Percentiles rank a stretch among this genome's conserved stretches.
phyloP scores from a whole-genome alignment of 2,888 invertebrate species.

The Mimachlamys varia region DNA sequence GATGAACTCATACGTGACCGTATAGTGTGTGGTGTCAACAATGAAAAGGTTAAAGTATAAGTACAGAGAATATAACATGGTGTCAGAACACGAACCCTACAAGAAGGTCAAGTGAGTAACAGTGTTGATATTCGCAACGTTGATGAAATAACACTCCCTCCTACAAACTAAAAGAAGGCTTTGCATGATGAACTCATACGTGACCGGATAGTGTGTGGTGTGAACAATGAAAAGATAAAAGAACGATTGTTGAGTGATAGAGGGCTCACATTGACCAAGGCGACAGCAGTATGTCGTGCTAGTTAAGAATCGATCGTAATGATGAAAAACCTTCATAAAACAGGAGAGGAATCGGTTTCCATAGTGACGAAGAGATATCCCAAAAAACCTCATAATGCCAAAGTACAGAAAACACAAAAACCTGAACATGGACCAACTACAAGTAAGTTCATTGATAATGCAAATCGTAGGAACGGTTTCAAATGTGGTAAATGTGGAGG shows the following conservation, averaged over 20 bases:
- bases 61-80: no score
- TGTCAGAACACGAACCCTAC: no score
- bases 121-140: no score
- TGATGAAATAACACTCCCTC: no score
- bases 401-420: constrained; percentile 34
- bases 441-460: background rate
- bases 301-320: constrained; percentile 12
- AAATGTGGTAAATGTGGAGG: constrained; percentile 39
- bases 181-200: no score
- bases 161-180: no score
- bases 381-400: constrained; percentile 29
- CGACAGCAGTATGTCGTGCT: constrained; percentile 18
- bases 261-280: constrained; percentile 26
- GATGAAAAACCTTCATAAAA: background rate
- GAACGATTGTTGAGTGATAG: constrained; percentile 50
- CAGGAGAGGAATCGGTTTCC: background rate
- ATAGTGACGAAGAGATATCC: background rate
- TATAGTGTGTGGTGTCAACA: no score
- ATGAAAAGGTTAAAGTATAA: no score
- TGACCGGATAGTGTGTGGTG: no score
- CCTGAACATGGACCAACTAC: background rate
- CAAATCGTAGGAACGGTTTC: background rate
- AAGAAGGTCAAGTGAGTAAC: no score
- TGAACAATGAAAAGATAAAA: no score
- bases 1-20: no score